Evolutionary conservation across 2,888 invertebrate species (phyloP).

Genomic region (Chromoteleia sp.): DNA sequence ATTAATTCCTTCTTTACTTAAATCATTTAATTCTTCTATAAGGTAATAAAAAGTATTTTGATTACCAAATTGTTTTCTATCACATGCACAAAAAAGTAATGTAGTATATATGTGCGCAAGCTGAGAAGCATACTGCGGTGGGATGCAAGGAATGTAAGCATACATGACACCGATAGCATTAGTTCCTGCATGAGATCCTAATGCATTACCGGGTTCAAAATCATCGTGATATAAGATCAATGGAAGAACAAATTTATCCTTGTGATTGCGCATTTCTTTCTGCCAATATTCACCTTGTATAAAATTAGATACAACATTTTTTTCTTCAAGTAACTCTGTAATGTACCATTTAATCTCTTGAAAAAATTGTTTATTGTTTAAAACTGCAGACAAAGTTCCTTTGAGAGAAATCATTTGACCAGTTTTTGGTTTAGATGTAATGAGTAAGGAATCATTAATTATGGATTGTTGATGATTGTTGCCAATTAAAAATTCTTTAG

Average conservation of each 20-base stretch:
- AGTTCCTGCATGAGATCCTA: constrained; percentile 23
- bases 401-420: background rate
- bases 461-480: background rate
- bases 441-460: too few species aligned
- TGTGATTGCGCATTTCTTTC: constrained; percentile 19
- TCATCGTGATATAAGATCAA: constrained; percentile 67
- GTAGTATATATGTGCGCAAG: background rate
- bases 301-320: constrained; percentile 32
- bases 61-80: constrained; percentile 21
- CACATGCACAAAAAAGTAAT: background rate
- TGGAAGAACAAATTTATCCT: constrained; percentile 56
- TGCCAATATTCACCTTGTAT: constrained; percentile 60
- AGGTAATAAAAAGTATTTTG: background rate
- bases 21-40: constrained; percentile 33
- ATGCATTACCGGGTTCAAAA: constrained; percentile 39
- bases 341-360: constrained; percentile 9
- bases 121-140: background rate
- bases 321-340: background rate
- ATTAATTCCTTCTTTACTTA: constrained; percentile 20
- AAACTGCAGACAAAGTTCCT: background rate
- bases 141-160: constrained; percentile 12
- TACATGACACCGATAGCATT: constrained; percentile 45
- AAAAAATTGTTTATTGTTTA: constrained; percentile 2
- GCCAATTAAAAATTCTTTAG: background rate
- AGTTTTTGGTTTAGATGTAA: background rate